Base-by-base conservation (phyloP, 2,888 invertebrate genomes). In the Eulithis testata region DNA sequence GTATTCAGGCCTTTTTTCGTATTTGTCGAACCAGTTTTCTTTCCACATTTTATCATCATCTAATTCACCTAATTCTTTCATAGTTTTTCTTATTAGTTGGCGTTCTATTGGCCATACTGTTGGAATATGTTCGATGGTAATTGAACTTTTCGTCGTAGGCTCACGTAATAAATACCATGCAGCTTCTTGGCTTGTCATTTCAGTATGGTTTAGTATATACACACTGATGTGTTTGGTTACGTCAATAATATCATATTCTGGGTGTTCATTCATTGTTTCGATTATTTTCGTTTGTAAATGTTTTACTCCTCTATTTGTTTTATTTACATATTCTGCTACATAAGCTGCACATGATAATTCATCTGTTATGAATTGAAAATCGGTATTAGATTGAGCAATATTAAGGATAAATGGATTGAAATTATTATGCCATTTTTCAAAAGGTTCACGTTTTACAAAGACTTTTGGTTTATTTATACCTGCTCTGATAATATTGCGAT, bases 241-340 rank as follows among this genome's bases (percentile, higher is more conserved):
- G 56, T 78, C 77, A 2, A 76, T 64, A 43, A 76, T 68, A 56
- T 81, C 67, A 36, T 76, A 76, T 51, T 79, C 75, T 21, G 76
- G 76, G 77, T 78, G 66, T 58, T 79, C 77, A 44, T 80, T 66
- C 73, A 63, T 63, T 52, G 52, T 57, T 43, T 62, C 62, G 55
- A 66, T 75, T 40, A 85, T 76, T 73, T 78, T 37, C n/a, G 77
- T 59, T 71, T 80, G 81, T 59, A 86, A 73, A 68, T 82, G 70
- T 68, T 81, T 83, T 31, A 83, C 70, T 0, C 86, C 84, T 76
- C 82, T 61, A 65, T 82, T 75, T 5, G 72, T 63, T 69, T 89
- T 88, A 73, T 86, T 88, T 0, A 86, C 78, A 74, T 86, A 88
- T 57, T 88, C 86, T 45, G 82, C 83, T 14, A 90, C 83, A 64